These are phyloP conservation scores for Chrysina gloriosa DNA, from an alignment of 2,888 invertebrate genomes.

Conservation along the genomic window DNA sequence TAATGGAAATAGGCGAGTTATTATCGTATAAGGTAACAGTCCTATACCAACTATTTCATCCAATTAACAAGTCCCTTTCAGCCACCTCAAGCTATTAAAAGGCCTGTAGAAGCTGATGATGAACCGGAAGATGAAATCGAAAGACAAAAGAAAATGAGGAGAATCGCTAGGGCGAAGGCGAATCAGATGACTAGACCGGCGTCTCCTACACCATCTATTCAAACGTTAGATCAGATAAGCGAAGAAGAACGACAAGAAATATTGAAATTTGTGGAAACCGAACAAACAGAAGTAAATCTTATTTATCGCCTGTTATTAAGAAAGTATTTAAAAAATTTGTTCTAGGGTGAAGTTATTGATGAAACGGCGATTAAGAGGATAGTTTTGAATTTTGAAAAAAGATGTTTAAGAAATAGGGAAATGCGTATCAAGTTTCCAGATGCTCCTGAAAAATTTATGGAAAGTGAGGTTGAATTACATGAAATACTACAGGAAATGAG, in stretches of 20 bases:
- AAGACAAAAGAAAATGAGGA: constrained; percentile 73
- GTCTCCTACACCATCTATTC: constrained; percentile 63
- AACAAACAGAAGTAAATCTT: constrained; percentile 75
- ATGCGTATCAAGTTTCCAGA: constrained; percentile 99
- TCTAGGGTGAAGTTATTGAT: constrained; percentile 86
- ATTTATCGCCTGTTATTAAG: constrained; percentile 24
- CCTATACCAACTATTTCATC: neutral
- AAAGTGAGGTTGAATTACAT: constrained; percentile 86
- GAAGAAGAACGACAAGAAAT: constrained; percentile 85
- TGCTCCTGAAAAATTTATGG: constrained; percentile 97
- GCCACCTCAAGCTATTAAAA: constrained; percentile 87
- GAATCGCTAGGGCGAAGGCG: constrained; percentile 69
- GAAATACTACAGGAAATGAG: constrained; percentile 89
- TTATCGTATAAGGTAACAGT: constrained; percentile 64
- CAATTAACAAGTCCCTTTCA: constrained; percentile 56
- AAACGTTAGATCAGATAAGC: constrained; percentile 68
- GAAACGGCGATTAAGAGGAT: constrained; percentile 89
- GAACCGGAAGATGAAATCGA: constrained; percentile 71
- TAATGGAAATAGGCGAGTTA: constrained; percentile 65
- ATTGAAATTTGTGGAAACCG: constrained; percentile 84
- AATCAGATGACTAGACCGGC: constrained; percentile 66
- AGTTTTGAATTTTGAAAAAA: constrained; percentile 93
- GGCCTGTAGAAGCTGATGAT: constrained; percentile 71
- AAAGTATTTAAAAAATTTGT: neutral
- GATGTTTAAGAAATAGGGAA: constrained; percentile 93